Percentiles rank a stretch among this genome's conserved stretches.
These are phyloP conservation scores for Steatocranus sp. DNA, from an alignment of 2,797 vertebrate species.

Conservation along the genomic window DNA sequence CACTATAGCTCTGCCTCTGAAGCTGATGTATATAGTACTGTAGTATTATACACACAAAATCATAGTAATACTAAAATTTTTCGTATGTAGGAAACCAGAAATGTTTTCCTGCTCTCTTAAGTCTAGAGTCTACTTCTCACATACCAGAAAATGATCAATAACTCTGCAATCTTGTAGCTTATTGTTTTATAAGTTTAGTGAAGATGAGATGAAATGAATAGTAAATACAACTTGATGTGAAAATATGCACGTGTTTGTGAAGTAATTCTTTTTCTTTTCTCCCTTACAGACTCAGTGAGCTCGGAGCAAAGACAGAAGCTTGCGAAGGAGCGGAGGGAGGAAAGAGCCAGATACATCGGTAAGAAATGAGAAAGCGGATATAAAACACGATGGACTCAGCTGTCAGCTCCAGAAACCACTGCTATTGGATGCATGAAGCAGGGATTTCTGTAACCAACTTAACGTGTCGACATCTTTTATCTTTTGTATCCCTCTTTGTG, in stretches of 20 bases:
- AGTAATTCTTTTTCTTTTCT: neutral
- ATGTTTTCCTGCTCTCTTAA: neutral
- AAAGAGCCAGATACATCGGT: slow-evolving; percentile 92
- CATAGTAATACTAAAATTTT: neutral
- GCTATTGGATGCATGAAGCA: neutral
- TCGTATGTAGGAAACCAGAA: neutral
- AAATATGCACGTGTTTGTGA: rapidly evolving
- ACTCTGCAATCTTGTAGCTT: neutral
- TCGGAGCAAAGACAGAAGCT: slow-evolving; percentile 90
- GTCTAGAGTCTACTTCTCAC: neutral
- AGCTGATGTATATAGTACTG: neutral
- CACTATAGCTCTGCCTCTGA: neutral
- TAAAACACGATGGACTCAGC: neutral
- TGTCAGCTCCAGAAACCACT: neutral
- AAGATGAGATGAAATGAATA: neutral
- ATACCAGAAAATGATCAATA: neutral
- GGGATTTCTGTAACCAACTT: neutral
- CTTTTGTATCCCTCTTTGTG: neutral
- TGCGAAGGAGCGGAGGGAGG: slow-evolving; percentile 90
- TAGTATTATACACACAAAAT: neutral
- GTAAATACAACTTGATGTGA: neutral
- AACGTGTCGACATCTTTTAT: neutral
- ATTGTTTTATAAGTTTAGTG: neutral
- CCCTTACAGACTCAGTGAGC: slow-evolving; percentile 81
- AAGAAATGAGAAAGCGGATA: neutral